Conservation (phyloP, 2,113 vertebrate genomes). For the Amphiprion ocellaris region DNA sequence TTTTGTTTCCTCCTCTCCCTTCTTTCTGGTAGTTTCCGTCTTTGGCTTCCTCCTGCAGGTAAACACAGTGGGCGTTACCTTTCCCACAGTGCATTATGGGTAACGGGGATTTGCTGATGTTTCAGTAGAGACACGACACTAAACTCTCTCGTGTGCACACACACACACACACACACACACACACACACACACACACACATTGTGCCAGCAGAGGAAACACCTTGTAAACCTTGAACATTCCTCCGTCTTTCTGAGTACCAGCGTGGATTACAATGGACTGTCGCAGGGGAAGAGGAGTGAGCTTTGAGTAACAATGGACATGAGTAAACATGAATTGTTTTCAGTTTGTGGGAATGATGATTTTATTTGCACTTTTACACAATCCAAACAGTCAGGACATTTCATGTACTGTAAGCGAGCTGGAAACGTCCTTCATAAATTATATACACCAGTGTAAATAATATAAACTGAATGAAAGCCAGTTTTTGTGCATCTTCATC, state of each 20-base stretch:
- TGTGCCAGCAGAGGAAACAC: constrained; percentile 60
- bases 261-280: constrained; percentile 25
- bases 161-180: too few species aligned
- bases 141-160: background rate
- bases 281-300: constrained; percentile 2
- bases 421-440: background rate
- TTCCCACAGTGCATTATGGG: constrained; percentile 77
- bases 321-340: constrained; percentile 44
- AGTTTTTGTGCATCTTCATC: too few species aligned
- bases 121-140: background rate
- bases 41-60: constrained; percentile 52
- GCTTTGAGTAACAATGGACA: constrained; percentile 46
- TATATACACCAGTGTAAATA: too few species aligned
- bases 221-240: constrained; percentile 51
- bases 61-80: constrained; percentile 69
- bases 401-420: background rate
- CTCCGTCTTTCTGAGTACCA: constrained; percentile 13
- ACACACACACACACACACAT: background rate
- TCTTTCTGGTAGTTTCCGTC: constrained; percentile 15
- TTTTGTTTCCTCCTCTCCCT: constrained; percentile 21
- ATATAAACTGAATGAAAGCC: background rate
- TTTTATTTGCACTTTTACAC: constrained; percentile 8
- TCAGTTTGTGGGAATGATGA: constrained; percentile 37
- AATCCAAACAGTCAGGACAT: background rate
- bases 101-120: constrained; percentile 35